Conservation (phyloP, 2,888 invertebrate species). For the Gasteruption jaculator region DNA sequence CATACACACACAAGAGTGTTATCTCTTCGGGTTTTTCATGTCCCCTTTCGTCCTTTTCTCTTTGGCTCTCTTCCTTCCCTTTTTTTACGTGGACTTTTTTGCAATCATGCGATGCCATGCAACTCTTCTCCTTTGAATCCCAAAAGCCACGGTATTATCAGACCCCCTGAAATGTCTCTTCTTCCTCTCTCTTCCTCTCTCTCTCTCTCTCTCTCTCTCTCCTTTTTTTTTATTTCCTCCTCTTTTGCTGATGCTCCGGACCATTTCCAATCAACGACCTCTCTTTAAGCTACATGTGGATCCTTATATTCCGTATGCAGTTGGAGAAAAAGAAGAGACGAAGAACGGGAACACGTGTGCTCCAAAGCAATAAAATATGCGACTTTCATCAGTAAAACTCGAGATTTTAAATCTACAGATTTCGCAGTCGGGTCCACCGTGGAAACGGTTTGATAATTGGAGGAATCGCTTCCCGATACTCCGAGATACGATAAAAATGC, state of each 20-base stretch:
- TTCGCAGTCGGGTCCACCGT: no score
- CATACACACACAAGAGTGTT: constrained; percentile 19
- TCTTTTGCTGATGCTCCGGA: constrained; percentile 6
- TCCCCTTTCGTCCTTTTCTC: constrained; percentile 26
- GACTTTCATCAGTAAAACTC: no score
- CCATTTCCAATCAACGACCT: constrained; percentile 8
- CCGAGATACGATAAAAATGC: no score
- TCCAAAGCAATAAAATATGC: no score
- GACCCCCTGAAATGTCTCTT: constrained; percentile 14
- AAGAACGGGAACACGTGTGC: no score
- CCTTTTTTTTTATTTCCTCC: constrained; percentile 3
- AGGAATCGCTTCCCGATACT: no score
- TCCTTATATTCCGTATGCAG: no score
- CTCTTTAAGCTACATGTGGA: background rate
- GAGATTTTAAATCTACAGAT: no score
- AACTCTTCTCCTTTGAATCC: no score
- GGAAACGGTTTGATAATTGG: no score
- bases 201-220: constrained; percentile 15
- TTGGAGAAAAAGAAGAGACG: no score
- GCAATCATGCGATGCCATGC: no score
- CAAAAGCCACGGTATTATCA: constrained; percentile 31
- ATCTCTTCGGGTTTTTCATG: constrained; percentile 27
- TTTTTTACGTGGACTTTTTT: constrained; percentile 10
- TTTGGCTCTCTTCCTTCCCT: constrained; percentile 12
- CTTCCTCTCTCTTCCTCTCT: constrained; percentile 9